Base-by-base conservation (phyloP, 2,113 vertebrate species). In the Sterrhoptilus dennistouni region DNA sequence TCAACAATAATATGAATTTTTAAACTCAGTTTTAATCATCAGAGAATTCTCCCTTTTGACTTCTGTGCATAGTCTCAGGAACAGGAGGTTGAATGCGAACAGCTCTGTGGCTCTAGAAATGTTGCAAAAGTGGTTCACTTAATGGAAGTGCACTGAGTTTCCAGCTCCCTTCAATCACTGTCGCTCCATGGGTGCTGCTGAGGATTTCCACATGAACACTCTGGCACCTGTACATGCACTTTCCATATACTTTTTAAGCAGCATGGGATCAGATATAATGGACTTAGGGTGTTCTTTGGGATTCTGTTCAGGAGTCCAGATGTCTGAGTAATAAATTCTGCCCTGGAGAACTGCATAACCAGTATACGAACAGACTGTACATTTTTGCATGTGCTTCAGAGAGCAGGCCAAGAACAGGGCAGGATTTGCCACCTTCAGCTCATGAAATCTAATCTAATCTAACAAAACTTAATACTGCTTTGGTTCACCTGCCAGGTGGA, bases 281-380 rank as follows among this genome's bases (percentile, higher is more conserved):
- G 44, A 76, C 31, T 52, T 64, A 1, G 29, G 15, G 28, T 68
- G 14, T 7, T 68, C 57, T 42, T 79, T 42, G 40, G 27, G 21
- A 61, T n/a, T 84, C 72, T 28, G 22, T 42, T 70, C 35, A 15
- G 14, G 47, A 44, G 22, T 60, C 27, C 54, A 69, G 52, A 24
- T 28, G 6, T 11, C 29, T 49, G 7, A 13, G 6, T 68, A 63
- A 80, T 35, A 69, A 94, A 72, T 29, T 28, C 44, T n/a, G 29
- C 36, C 16, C 33, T 19, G 17, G 8, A 52, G 21, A 1, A 47
- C 31, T 29, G 28, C 21, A 18, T 44, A 42, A 31, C 27, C 38
- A 66, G 10, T 13, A 14, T 40, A 69, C 0, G 0, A 50, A 45
- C n/a, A 81, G 31, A 31, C 25, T 57, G 9, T 59, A n/a, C 13